A percentile compares a stretch with the other conserved stretches of the same genome.
phyloP scores from a whole-genome alignment of 1,140 invertebrate genomes.

The Neodiprion virginianus region DNA sequence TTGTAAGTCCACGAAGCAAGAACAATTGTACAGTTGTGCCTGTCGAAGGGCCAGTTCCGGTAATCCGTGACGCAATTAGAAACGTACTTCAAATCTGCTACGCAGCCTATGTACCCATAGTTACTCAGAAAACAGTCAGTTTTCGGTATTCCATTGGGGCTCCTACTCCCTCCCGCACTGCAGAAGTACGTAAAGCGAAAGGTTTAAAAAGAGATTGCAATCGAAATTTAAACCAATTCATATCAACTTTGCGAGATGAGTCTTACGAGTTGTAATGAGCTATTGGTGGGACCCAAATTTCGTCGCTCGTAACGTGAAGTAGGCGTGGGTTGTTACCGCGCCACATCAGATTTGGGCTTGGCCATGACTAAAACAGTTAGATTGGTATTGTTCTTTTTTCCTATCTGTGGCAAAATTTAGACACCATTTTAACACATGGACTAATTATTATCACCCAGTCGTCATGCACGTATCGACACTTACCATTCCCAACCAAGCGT shows the following conservation, averaged over 20 bases:
- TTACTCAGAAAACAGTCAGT: conserved; percentile 41
- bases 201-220: not conserved
- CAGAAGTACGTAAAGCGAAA: conserved; percentile 13
- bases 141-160: conserved; percentile 39
- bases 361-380: conserved; percentile 50
- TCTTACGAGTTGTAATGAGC: conserved; percentile 61
- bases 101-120: conserved; percentile 34
- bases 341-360: conserved; percentile 59
- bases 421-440: too few species aligned
- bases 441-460: too few species aligned
- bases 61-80: conserved; percentile 49
- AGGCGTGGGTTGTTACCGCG: conserved; percentile 49
- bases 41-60: conserved; percentile 55
- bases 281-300: conserved; percentile 62
- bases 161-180: conserved; percentile 17
- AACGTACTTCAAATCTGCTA: conserved; percentile 37
- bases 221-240: not conserved
- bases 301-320: conserved; percentile 48
- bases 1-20: conserved; percentile 64
- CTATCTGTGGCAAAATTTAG: too few species aligned
- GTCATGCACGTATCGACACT: too few species aligned
- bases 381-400: too few species aligned
- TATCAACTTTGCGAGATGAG: not conserved
- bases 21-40: conserved; percentile 50
- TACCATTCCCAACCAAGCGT: too few species aligned